Evolutionary conservation across 2,888 invertebrate genomes (phyloP), one percentile per base, ranked within the genome.

Genomic region (Euzetes globulus): DNA sequence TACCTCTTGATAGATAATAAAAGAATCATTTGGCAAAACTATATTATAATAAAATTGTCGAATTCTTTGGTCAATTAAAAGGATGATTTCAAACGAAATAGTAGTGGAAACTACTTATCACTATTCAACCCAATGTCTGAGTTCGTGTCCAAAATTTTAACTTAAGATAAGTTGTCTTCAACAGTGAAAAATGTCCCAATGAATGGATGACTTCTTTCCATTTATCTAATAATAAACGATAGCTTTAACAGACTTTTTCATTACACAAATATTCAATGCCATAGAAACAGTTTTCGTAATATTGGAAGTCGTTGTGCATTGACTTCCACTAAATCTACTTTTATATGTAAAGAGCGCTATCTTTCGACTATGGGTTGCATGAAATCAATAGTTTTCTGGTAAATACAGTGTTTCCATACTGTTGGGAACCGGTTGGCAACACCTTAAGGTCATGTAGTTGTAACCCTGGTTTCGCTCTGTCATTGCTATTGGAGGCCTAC

Each of bases 311-410:
- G 33, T 33, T n/a, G 33, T 33, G 4, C 33, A 33, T 33, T 33
- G 5, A 7, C 33, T 33, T 33, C 33, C 33, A 7, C 33, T 17
- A 33, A 27, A 60, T 1, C 17, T 17, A 13, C 17, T 33, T 33
- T 33, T 60, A 17, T 33, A 22, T 70, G 19, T 47, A 7, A 6
- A 41, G 15, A 45, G 70, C 47, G 70, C 70, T 47, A 70, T 70
- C 70, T 70, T 25, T 70, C 11, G 70, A 27, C 1, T 17, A 2
- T 19, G 13, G 2, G 6, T 45, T 11, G 27, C 25, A 47, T 47
- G 19, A 70, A 70, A 70, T 70, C 70, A 47, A 70, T 70, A 47
- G 3, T 1, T 70, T 70, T 70, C 70, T 70, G 70, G 70, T 70
- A 5, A 47, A 45, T 27, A 45, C 15, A 63, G 4, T 70, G 70